Base-by-base conservation (phyloP, 1,140 invertebrate species). In the Drosophila insularis region DNA sequence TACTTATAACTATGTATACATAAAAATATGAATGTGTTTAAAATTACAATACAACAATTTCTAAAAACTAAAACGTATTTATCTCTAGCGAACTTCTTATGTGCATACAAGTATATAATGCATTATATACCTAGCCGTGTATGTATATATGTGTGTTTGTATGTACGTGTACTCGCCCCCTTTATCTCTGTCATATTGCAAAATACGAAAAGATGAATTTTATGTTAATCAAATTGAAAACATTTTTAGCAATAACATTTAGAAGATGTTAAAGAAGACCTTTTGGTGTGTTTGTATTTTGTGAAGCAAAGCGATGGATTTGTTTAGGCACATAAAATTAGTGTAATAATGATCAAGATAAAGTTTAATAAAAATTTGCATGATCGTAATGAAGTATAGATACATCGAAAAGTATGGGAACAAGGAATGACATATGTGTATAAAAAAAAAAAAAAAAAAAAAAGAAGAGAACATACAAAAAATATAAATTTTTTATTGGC, bases 301-400 rank as follows among this genome's bases (percentile, higher is more conserved):
- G 58, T 63, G 63, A 46, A 74, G 74, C 80, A 75, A 75, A 68
- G 62, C 67, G 63, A 71, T 75, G 84, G 70, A 84, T 78, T 89
- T 77, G 73, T 79, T 85, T 80, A 89, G 84, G 77, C 85, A 89
- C 80, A 78, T 89, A 89, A 89, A 89, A 89, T 74, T 84, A 89
- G 84, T 84, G 73, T 89, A 89, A 89, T 84, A 60, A 67, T 72
- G 70, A 73, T 77, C 66, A 62, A 39, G 69, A 72, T 59, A 76
- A 77, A 71, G 71, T 89, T 87, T 76, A 86, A 86, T 86, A 86
- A 86, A 86, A 79, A 87, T 80, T 79, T 79, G 77, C 71, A 66
- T 76, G 63, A 87, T 68, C 71, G 74, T 73, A 81, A 14, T 17
- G 40, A 76, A 56, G 56, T 37, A 77, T 27, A 27, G 27, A 27